Evolutionary conservation across 2,113 vertebrate genomes (phyloP), one percentile per base, ranked within the genome.

Genomic region (Pelusios castaneus): DNA sequence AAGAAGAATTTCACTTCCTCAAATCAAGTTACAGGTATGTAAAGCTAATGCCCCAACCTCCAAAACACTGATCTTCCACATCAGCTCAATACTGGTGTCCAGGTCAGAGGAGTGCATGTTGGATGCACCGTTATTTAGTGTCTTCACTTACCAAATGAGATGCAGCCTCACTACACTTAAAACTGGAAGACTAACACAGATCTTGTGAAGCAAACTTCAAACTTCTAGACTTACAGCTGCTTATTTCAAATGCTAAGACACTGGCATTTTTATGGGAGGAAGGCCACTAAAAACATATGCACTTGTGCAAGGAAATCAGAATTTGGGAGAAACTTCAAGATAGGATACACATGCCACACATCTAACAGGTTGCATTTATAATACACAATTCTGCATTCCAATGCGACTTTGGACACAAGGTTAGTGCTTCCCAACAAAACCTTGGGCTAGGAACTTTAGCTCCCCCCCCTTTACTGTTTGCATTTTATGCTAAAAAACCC

Each of bases 141-240:
- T 10, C 85, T 80, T 84, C 82, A 56, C 73, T 85, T 52, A 38
- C 83, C 38, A 38, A 73, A 41, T 2, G 7, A 34, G 31, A 34
- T 63, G 58, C 12, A 34, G 7, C 6, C 8, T 17, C 6, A 17
- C 31, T 17, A 63, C 31, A 2, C 9, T 38, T 70, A 38, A 87
- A 0, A 0, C 86, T 56, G 34, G 7, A 80, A n/a, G 60, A 47
- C 60, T 87, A 29, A 5, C 24, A 49, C 34, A 87, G 82, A 38
- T 4, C 45, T 55, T 87, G 34, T 16, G n/a, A 41, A 73, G 11
- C n/a, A 73, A 21, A n/a, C 10, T 63, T 5, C 85, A 79, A 43
- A 8, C 51, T 75, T 51, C n/a, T 54, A 45, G 45, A 45, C n/a
- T 38, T 45, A 4, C 0, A 22, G 3, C 60, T 87, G 8, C 17